Evolutionary conservation across 2,797 vertebrate genomes (phyloP).

Genomic region (Catharus ustulatus): DNA sequence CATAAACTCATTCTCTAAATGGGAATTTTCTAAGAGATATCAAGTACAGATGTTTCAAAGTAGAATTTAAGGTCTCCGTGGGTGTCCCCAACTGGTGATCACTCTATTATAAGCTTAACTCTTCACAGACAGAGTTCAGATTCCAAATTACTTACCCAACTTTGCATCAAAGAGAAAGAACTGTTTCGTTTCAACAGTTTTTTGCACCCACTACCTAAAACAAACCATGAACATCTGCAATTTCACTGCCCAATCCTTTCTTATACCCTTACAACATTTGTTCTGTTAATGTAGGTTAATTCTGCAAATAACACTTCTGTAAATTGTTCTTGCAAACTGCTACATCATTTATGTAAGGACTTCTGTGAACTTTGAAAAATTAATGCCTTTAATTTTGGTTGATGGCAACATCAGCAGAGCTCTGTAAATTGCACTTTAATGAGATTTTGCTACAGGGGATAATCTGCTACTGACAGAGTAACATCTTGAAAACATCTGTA

Average conservation of each 20-base stretch:
- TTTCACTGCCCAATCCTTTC: slow-evolving; percentile 86
- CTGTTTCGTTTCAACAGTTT: slow-evolving; percentile 87
- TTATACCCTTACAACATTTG: slow-evolving; percentile 86
- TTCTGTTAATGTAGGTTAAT: slow-evolving; percentile 94
- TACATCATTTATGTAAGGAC: slow-evolving; percentile 98
- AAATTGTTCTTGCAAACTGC: slow-evolving; percentile 98
- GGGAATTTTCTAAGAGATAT: slow-evolving; percentile 80
- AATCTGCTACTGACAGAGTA: slow-evolving; percentile 99
- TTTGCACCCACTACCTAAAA: slow-evolving; percentile 83
- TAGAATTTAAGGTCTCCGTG: slow-evolving; percentile 82
- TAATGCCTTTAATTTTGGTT: slow-evolving; percentile 99
- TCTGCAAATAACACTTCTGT: slow-evolving; percentile 93
- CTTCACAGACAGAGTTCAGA: slow-evolving; percentile 78
- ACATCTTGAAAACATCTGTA: slow-evolving; percentile 99
- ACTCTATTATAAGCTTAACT: slow-evolving; percentile 77
- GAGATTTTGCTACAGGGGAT: slow-evolving; percentile 99
- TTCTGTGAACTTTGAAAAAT: slow-evolving; percentile 99
- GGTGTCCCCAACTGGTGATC: slow-evolving; percentile 81
- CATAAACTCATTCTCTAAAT: slow-evolving; percentile 85
- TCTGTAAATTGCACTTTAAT: slow-evolving; percentile 99
- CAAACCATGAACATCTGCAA: slow-evolving; percentile 91
- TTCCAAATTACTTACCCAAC: slow-evolving; percentile 85
- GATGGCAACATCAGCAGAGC: slow-evolving; percentile 99
- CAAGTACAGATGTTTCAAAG: slow-evolving; percentile 84
- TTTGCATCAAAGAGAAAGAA: slow-evolving; percentile 86